Evolutionary conservation across 1,140 invertebrate genomes (phyloP).

Genomic region (Drosophila persimilis): DNA sequence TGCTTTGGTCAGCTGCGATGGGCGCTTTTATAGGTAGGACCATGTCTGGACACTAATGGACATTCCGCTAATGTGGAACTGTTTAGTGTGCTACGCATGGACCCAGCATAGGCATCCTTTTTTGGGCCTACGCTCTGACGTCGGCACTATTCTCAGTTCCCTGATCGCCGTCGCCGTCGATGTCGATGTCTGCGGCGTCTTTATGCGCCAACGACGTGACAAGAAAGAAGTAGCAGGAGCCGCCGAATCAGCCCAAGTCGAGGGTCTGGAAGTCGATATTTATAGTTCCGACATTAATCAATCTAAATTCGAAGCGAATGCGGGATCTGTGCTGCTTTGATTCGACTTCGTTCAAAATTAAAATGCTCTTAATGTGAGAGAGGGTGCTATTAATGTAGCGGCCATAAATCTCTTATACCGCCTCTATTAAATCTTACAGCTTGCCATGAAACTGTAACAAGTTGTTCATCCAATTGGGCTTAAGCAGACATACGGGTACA

Average conservation of each 20-base stretch:
- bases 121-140: constrained; percentile 68
- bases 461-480: too few species aligned
- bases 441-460: too few species aligned
- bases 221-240: constrained; percentile 67
- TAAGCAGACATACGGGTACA: too few species aligned
- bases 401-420: constrained; percentile 20
- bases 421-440: too few species aligned
- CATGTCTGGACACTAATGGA: constrained; percentile 3
- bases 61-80: constrained; percentile 22
- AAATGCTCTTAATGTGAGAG: constrained; percentile 36
- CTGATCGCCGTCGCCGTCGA: neutral
- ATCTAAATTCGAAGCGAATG: constrained; percentile 58
- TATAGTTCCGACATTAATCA: constrained; percentile 78
- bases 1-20: constrained; percentile 27
- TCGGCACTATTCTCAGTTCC: constrained; percentile 40
- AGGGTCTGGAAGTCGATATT: constrained; percentile 54
- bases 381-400: constrained; percentile 24
- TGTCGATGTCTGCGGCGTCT: constrained; percentile 47
- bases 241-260: constrained; percentile 20
- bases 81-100: constrained; percentile 67
- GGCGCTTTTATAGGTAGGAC: constrained; percentile 70
- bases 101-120: constrained; percentile 62
- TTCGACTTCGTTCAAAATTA: constrained; percentile 22
- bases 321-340: constrained; percentile 6
- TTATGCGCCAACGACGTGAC: constrained; percentile 73